These are phyloP conservation scores for Drosophila guanche DNA, from an alignment of 1,140 invertebrate genomes.

Conservation along the genomic window DNA sequence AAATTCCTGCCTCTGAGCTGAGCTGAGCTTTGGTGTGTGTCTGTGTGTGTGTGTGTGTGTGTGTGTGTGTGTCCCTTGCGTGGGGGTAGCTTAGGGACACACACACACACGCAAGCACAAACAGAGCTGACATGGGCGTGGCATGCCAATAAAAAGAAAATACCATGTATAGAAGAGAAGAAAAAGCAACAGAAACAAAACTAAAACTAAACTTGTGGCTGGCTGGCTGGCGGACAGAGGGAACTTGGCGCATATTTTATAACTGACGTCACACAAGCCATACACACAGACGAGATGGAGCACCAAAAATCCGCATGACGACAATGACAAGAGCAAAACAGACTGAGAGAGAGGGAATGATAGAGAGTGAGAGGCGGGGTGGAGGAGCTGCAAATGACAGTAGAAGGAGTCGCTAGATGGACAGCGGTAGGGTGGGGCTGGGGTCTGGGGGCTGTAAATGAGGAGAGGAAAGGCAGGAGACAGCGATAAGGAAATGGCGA, in stretches of 20 bases:
- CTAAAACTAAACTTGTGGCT: constrained; percentile 44
- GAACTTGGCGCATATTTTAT: constrained; percentile 75
- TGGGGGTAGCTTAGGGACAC: constrained; percentile 2
- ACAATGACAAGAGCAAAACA: constrained; percentile 32
- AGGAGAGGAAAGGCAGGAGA: background rate
- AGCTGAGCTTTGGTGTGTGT: no score
- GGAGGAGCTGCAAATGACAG: constrained; percentile 4
- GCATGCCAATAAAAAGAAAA: constrained; percentile 49
- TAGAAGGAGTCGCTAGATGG: background rate
- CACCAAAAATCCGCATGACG: constrained; percentile 42
- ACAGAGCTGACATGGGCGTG: constrained; percentile 56
- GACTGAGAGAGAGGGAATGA: background rate
- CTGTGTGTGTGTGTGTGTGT: no score
- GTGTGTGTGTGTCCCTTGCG: no score
- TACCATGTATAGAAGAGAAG: constrained; percentile 11
- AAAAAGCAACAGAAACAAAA: constrained; percentile 3
- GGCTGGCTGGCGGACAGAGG: constrained; percentile 9
- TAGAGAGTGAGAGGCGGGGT: background rate
- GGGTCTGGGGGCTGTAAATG: background rate
- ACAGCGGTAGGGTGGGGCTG: constrained; percentile 1
- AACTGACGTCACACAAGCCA: constrained; percentile 65
- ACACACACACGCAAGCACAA: constrained; percentile 5
- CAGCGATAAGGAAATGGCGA: constrained; percentile 6
- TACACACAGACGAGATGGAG: background rate
- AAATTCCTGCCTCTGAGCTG: no score